Percentiles rank a stretch among this genome's conserved stretches.
These are phyloP conservation scores for Paradisaea rubra DNA, from an alignment of 2,113 vertebrate genomes.

Conservation along the genomic window DNA sequence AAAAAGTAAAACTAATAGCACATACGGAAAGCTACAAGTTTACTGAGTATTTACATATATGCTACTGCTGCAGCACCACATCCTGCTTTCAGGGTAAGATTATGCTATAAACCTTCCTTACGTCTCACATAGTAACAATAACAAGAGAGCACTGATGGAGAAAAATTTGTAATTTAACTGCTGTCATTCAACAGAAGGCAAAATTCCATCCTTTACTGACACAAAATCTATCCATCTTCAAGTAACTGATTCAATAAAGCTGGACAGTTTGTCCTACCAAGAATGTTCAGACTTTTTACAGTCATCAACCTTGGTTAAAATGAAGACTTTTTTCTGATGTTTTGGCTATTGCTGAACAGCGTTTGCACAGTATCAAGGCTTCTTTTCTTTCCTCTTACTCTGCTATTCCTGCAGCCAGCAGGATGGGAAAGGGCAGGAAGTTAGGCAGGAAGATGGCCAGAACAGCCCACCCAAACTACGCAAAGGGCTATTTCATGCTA, in stretches of 20 bases:
- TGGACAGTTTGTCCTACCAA: background rate
- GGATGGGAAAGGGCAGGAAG: background rate
- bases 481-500: background rate
- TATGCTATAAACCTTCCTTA: background rate
- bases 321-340: background rate
- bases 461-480: background rate
- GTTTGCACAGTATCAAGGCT: background rate
- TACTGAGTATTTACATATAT: background rate
- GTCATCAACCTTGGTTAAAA: background rate
- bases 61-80: background rate
- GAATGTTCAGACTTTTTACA: background rate
- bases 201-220: background rate
- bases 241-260: background rate
- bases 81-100: background rate
- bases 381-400: background rate
- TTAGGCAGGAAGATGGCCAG: background rate
- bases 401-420: background rate
- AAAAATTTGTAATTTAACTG: background rate
- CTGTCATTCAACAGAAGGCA: background rate
- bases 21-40: background rate
- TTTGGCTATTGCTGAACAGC: background rate
- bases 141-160: background rate
- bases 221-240: background rate
- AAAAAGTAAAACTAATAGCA: background rate
- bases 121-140: background rate